Evolutionary conservation across 1,140 invertebrate species (phyloP).

Genomic region (Aphis craccivora): DNA sequence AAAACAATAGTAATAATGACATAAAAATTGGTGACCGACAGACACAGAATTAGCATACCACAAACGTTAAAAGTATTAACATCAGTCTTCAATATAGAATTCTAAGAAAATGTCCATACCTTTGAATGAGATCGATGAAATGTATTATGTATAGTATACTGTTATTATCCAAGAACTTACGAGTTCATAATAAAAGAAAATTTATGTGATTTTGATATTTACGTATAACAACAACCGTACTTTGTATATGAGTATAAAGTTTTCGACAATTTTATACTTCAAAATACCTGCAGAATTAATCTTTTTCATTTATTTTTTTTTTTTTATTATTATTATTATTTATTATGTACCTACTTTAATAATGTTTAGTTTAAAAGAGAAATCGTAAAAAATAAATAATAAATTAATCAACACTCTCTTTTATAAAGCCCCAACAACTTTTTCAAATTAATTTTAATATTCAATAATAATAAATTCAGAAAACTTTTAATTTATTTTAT

Average conservation of each 20-base stretch:
- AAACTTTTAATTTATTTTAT: neutral
- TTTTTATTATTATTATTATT: neutral
- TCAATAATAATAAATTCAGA: neutral
- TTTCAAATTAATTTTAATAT: neutral
- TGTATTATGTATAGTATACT: neutral
- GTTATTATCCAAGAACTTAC: neutral
- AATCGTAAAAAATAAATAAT: constrained; percentile 8
- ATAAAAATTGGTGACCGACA: neutral
- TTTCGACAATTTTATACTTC: neutral
- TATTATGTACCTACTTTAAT: neutral
- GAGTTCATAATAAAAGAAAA: neutral
- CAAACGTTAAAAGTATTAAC: neutral
- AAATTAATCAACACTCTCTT: neutral
- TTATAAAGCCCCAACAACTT: neutral
- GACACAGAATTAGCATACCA: neutral
- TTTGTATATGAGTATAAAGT: neutral
- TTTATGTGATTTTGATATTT: neutral
- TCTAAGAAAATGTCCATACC: neutral
- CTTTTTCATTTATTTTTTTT: neutral
- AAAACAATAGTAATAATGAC: neutral
- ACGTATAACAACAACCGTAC: neutral
- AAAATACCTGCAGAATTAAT: neutral
- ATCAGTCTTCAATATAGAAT: neutral
- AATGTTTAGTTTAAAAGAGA: neutral
- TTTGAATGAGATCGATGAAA: neutral